phyloP scores from a whole-genome alignment of 2,113 vertebrate species.

The Seriola dumerili region DNA sequence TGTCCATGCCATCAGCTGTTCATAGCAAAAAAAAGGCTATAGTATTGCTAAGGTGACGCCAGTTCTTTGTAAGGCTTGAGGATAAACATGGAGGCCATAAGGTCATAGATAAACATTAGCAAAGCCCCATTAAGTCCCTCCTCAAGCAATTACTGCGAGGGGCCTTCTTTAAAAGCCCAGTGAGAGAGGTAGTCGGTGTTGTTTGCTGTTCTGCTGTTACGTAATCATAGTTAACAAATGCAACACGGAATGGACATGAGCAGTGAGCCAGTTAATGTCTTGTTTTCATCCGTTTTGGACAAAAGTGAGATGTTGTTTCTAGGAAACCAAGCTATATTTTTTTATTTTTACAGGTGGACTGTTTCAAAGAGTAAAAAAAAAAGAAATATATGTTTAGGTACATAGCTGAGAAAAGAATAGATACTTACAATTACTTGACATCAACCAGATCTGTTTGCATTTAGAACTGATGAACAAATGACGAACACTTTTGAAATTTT shows the following conservation, averaged over 20 bases:
- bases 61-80: constrained; percentile 19
- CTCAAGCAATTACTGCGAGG: constrained; percentile 5
- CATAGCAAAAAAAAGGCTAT: background rate
- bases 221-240: constrained; percentile 12
- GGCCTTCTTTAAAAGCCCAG: constrained; percentile 6
- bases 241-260: background rate
- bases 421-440: background rate
- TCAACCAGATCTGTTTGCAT: background rate
- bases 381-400: background rate
- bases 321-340: constrained; percentile 11
- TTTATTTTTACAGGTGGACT: constrained; percentile 8
- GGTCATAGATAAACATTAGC: background rate
- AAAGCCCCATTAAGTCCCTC: constrained; percentile 31
- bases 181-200: constrained; percentile 14
- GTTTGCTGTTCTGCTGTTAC: constrained; percentile 32
- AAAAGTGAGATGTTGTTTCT: constrained; percentile 10
- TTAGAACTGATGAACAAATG: background rate
- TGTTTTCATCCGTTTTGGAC: constrained; percentile 10
- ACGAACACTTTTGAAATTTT: background rate
- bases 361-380: background rate
- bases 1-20: background rate
- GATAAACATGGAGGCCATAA: constrained; percentile 19
- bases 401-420: background rate
- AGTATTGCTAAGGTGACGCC: background rate
- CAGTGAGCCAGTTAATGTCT: constrained; percentile 11